A percentile compares a stretch with the other conserved stretches of the same genome.
phyloP scores from a whole-genome alignment of 2,113 vertebrate species.

The Micronycteris hirsuta region DNA sequence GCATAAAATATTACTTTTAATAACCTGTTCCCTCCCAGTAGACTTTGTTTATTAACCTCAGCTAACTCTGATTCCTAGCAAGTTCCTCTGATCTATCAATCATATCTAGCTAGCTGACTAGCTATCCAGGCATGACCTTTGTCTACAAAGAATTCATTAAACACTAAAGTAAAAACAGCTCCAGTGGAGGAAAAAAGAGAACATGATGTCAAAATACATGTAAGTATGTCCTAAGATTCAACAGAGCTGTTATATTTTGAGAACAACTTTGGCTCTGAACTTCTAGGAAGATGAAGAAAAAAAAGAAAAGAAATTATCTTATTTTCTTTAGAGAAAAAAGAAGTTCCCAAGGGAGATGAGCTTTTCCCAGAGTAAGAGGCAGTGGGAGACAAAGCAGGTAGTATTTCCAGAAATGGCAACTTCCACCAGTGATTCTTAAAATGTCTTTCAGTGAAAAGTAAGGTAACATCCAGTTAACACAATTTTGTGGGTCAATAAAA shows the following conservation, averaged over 20 bases:
- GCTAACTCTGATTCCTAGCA: not conserved
- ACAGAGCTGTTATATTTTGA: not conserved
- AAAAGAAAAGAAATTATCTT: not conserved
- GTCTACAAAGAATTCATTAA: constrained; percentile 24
- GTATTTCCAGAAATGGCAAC: constrained; percentile 6
- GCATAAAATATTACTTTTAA: constrained; percentile 55
- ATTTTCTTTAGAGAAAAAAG: not conserved
- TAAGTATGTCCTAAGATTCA: not conserved
- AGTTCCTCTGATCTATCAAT: constrained; percentile 25
- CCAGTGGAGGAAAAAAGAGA: not conserved
- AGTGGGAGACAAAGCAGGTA: not conserved
- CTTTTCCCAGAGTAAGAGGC: not conserved
- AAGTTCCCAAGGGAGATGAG: not conserved
- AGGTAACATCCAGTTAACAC: not conserved
- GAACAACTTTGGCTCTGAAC: not conserved
- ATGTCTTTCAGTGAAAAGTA: constrained; percentile 25
- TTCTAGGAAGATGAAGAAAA: not conserved
- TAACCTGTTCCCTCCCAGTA: not conserved
- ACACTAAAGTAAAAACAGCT: not conserved
- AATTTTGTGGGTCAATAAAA: not conserved
- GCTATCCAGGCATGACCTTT: not conserved
- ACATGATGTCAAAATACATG: not conserved
- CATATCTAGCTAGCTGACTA: not conserved
- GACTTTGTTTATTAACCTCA: constrained; percentile 35
- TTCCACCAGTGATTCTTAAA: not conserved